phyloP scores from a whole-genome alignment of 2,113 vertebrate species.

The Budorcas taxicolor region DNA sequence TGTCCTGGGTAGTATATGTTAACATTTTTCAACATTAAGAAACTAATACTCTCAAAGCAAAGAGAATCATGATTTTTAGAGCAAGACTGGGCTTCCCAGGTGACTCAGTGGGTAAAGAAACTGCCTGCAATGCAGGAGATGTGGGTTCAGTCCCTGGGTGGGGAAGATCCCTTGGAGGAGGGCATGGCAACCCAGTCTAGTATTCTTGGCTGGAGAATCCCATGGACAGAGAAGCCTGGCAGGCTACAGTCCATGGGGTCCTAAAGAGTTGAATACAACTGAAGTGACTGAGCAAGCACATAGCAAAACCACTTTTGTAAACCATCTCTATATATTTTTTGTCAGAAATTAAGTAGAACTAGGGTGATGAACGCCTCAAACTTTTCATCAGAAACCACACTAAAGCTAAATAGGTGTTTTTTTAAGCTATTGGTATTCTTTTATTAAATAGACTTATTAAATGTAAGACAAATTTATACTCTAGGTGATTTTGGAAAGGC shows the following conservation, averaged over 20 bases:
- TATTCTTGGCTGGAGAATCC: not conserved
- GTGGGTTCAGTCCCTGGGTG: not conserved
- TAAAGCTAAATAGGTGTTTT: not conserved
- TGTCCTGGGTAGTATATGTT: conserved; percentile 21
- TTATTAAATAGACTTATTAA: not conserved
- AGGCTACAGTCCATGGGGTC: not conserved
- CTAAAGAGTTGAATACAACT: not conserved
- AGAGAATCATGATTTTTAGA: not conserved
- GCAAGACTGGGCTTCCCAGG: not conserved
- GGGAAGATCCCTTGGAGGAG: not conserved
- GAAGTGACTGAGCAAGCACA: not conserved
- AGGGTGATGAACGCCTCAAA: not conserved
- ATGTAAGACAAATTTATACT: not conserved
- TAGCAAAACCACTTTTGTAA: not conserved
- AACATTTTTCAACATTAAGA: conserved; percentile 33
- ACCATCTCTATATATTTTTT: not conserved
- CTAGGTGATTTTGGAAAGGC: not conserved
- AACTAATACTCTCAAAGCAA: not conserved
- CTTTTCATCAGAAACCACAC: not conserved
- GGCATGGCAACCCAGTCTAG: not conserved
- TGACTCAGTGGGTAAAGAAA: not conserved
- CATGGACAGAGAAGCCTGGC: not conserved
- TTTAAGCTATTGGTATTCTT: not conserved
- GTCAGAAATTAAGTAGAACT: conserved; percentile 2
- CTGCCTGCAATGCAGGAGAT: not conserved